Base-by-base conservation (phyloP, 2,113 vertebrate species). In the Pagrus major region DNA sequence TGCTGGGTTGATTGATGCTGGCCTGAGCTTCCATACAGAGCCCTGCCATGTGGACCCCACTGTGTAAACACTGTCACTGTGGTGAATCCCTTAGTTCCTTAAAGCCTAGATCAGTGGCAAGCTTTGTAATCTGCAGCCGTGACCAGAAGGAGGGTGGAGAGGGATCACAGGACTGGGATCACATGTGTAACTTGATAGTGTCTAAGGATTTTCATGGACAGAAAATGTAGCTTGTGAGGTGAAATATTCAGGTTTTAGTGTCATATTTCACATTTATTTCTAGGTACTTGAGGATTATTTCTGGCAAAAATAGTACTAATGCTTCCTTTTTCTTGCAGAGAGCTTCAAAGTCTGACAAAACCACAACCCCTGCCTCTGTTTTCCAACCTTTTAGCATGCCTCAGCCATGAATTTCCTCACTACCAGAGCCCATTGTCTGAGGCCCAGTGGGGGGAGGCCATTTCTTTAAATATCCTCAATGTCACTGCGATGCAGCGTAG, bases 61-160 rank as follows among this genome's bases (percentile, higher is more conserved):
- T 91, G 92, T 86, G 93, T 91, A 92, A 94, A 95, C 89, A 93
- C 88, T 85, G 94, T 92, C 86, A 89, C 90, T 85, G 88, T 61
- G 84, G 87, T 76, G 91, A 92, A 84, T 87, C 87, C 81, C 70
- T 87, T 83, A 61, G 84, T 78, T 85, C 74, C 69, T 63, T 80
- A 78, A 89, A 91, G 86, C 88, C 81, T 3, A 29, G 79, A 91
- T 89, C 90, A 89, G 85, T 73, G 49, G 80, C 39, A 58, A 56
- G 88, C 79, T 89, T 79, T 87, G 86, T 86, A 78, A 86, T 85
- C 67, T 86, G 84, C 78, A 74, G 76, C 60, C 11, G 65, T 74
- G 80, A 87, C 83, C 84, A 72, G 70, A 61, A 63, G 61, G 75
- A 83, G 67, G 60, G 44, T 85, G 79, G 5, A 41, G 64, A 39